Conservation (phyloP, 1,140 invertebrate species). For the Prorops nasuta region DNA sequence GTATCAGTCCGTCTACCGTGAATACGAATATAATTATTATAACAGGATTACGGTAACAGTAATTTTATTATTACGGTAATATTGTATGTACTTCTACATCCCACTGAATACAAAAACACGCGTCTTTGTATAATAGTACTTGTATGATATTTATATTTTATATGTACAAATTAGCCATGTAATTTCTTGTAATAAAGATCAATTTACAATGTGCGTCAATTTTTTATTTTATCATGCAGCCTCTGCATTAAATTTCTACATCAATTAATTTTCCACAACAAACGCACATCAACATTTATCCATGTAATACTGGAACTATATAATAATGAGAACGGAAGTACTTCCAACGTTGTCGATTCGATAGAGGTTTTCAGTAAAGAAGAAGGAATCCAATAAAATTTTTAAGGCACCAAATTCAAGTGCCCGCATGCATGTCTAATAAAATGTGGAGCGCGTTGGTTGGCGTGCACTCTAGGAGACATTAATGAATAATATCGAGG, state of each 20-base stretch:
- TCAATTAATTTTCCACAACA: too few relatives aligned
- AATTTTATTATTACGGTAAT: conserved; percentile 12
- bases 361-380: too few relatives aligned
- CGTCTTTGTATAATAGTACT: conserved; percentile 52
- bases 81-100: conserved; percentile 27
- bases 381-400: too few relatives aligned
- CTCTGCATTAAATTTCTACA: not conserved
- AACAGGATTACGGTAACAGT: conserved; percentile 17
- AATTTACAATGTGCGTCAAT: conserved; percentile 45
- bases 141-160: conserved; percentile 58
- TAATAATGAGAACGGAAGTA: not conserved
- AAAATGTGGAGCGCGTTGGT: too few relatives aligned
- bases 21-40: conserved; percentile 25
- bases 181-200: conserved; percentile 58
- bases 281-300: too few relatives aligned
- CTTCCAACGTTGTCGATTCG: too few relatives aligned
- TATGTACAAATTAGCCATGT: conserved; percentile 57
- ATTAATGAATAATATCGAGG: too few relatives aligned
- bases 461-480: too few relatives aligned
- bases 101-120: conserved; percentile 24
- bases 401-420: too few relatives aligned
- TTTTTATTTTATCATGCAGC: conserved; percentile 2
- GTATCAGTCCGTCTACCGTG: conserved; percentile 39
- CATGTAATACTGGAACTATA: not conserved
- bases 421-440: too few relatives aligned